phyloP scores from a whole-genome alignment of 2,888 invertebrate species.

The Chromoteleia sp. region DNA sequence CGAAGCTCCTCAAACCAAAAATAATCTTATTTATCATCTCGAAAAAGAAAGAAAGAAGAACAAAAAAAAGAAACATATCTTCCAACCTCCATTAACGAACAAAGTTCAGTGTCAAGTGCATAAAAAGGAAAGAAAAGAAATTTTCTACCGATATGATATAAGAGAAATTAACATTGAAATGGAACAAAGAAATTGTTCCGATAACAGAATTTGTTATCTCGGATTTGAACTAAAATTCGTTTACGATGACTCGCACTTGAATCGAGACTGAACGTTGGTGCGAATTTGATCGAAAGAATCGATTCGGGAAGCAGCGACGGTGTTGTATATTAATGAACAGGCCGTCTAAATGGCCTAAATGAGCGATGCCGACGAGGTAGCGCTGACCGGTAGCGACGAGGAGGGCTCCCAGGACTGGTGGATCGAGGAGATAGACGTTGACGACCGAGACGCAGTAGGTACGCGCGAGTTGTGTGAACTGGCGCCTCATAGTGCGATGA shows the following conservation, averaged over 20 bases:
- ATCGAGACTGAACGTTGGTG: not conserved
- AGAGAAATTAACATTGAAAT: no score
- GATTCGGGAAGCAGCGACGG: not conserved
- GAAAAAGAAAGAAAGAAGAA: not conserved
- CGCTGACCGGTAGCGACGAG: slow-evolving; percentile 79
- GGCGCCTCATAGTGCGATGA: slow-evolving; percentile 83
- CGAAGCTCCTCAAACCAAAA: not conserved
- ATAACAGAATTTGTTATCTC: no score
- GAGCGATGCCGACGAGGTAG: slow-evolving; percentile 82
- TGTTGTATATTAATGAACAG: slow-evolving; percentile 30
- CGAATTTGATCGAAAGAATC: slow-evolving; percentile 1
- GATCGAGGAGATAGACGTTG: slow-evolving; percentile 72
- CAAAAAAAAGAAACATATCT: not conserved
- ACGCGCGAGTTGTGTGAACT: slow-evolving; percentile 79
- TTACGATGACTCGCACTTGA: not conserved
- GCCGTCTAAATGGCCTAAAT: slow-evolving; percentile 79
- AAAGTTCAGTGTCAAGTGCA: not conserved
- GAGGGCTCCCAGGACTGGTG: slow-evolving; percentile 74
- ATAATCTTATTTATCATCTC: not conserved
- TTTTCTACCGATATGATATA: not conserved
- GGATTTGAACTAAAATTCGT: no score
- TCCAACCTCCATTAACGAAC: slow-evolving; percentile 11
- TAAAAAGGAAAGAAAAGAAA: not conserved
- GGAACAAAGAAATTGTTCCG: no score
- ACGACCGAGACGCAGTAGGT: slow-evolving; percentile 68